phyloP scores from a whole-genome alignment of 2,888 invertebrate species.

The Smittia aterrima region DNA sequence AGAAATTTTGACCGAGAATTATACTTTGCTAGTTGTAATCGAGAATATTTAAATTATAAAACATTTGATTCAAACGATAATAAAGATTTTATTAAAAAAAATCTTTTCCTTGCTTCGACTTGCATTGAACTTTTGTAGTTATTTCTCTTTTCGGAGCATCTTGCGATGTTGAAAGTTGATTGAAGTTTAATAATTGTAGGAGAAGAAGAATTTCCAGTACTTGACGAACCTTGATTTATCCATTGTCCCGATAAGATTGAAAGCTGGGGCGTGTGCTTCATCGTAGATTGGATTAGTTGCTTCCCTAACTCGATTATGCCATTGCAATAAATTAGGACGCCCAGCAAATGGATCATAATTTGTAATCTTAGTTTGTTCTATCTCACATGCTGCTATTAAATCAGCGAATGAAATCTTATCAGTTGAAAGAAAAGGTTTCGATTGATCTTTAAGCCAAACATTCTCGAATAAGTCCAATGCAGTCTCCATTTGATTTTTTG shows the following conservation, averaged over 20 bases:
- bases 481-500: constrained; percentile 47
- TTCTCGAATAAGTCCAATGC: constrained; percentile 50
- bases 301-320: constrained; percentile 63
- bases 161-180: no score
- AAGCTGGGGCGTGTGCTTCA: constrained; percentile 57
- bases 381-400: constrained; percentile 70
- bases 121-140: no score
- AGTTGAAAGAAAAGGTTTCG: constrained; percentile 59
- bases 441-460: constrained; percentile 58
- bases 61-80: no score
- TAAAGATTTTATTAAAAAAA: no score
- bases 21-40: no score
- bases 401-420: constrained; percentile 69
- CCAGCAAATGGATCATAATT: constrained; percentile 64
- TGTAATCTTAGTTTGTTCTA: constrained; percentile 72
- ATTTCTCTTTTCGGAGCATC: no score
- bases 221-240: neutral
- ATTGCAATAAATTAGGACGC: constrained; percentile 61
- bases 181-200: no score
- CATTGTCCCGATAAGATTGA: neutral
- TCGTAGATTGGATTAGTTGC: constrained; percentile 65
- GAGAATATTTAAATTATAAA: no score
- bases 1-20: no score
- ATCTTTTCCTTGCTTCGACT: no score
- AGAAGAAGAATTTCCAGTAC: neutral